These are phyloP conservation scores for Amphiprion clarkii DNA, from an alignment of 2,797 vertebrate genomes.

Conservation along the genomic window DNA sequence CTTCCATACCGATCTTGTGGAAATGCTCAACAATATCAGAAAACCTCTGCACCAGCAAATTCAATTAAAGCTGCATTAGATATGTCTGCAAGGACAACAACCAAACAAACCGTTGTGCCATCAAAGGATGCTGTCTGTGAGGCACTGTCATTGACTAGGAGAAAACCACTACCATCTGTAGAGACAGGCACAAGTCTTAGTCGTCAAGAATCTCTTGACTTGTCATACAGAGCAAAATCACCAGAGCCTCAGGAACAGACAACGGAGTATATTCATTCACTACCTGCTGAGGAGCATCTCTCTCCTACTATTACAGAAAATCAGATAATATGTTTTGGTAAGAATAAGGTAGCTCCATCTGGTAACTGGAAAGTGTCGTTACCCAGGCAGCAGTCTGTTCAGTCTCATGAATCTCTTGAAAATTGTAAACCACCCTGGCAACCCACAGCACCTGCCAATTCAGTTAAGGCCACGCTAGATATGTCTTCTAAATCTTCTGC, in stretches of 20 bases:
- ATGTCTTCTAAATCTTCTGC: constrained; percentile 60
- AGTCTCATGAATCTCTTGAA: constrained; percentile 47
- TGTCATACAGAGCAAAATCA: constrained; percentile 60
- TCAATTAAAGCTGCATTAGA: constrained; percentile 73
- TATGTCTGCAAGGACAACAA: constrained; percentile 72
- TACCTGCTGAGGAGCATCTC: constrained; percentile 14
- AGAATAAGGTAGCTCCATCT: constrained; percentile 22
- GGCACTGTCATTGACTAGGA: constrained; percentile 72
- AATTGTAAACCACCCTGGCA: constrained; percentile 28
- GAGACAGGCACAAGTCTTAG: constrained; percentile 28
- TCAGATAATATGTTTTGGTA: constrained; percentile 2
- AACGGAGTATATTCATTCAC: constrained; percentile 14
- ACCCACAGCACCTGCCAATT: constrained; percentile 64
- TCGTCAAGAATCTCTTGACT: constrained; percentile 64
- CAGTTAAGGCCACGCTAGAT: constrained; percentile 63
- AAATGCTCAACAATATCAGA: constrained; percentile 47
- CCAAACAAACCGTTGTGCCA: constrained; percentile 29
- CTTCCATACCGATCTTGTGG: constrained; percentile 22
- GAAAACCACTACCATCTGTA: constrained; percentile 38
- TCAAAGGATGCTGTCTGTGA: constrained; percentile 65
- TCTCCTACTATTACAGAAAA: background rate
- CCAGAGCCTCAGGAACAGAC: constrained; percentile 26
- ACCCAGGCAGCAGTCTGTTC: constrained; percentile 42
- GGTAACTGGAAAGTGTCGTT: constrained; percentile 17
- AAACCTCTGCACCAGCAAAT: constrained; percentile 74